phyloP scores from a whole-genome alignment of 1,140 invertebrate genomes.

The Campoletis sonorensis region DNA sequence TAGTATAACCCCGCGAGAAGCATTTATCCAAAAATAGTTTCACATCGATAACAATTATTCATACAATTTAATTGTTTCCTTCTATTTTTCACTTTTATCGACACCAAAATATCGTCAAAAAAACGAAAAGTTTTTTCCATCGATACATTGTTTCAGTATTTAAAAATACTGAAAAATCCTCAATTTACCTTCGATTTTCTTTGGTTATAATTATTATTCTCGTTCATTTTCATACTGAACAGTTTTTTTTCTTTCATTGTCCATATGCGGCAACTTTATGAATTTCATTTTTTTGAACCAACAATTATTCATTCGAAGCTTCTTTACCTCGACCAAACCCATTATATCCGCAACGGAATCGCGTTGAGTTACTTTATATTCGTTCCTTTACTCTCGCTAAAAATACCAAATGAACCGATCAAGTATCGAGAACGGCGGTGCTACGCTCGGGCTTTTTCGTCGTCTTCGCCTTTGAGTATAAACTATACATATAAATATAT shows the following conservation, averaged over 20 bases:
- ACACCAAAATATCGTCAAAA: too few species aligned
- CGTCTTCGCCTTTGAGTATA: conserved; percentile 9
- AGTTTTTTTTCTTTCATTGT: too few species aligned
- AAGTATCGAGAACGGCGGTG: conserved; percentile 60
- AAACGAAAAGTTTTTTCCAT: too few species aligned
- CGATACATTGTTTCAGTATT: too few species aligned
- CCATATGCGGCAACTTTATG: neutral
- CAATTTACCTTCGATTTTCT: too few species aligned
- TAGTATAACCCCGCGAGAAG: too few species aligned
- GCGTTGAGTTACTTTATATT: conserved; percentile 40
- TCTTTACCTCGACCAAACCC: conserved; percentile 46
- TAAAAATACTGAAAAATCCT: too few species aligned
- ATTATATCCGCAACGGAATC: conserved; percentile 48
- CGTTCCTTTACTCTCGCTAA: conserved; percentile 57
- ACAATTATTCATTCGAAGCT: conserved; percentile 60
- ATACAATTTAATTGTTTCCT: neutral
- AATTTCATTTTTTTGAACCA: neutral
- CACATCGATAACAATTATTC: too few species aligned
- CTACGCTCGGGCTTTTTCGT: conserved; percentile 30
- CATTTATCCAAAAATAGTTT: too few species aligned
- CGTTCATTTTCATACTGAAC: too few species aligned
- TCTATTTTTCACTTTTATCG: neutral
- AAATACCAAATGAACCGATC: conserved; percentile 65
- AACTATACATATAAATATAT: neutral
- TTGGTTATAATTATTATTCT: too few species aligned